Percentiles rank a stretch among this genome's conserved stretches.
These are phyloP conservation scores for Aphidius colemani DNA, from an alignment of 2,888 invertebrate genomes.

Conservation along the genomic window DNA sequence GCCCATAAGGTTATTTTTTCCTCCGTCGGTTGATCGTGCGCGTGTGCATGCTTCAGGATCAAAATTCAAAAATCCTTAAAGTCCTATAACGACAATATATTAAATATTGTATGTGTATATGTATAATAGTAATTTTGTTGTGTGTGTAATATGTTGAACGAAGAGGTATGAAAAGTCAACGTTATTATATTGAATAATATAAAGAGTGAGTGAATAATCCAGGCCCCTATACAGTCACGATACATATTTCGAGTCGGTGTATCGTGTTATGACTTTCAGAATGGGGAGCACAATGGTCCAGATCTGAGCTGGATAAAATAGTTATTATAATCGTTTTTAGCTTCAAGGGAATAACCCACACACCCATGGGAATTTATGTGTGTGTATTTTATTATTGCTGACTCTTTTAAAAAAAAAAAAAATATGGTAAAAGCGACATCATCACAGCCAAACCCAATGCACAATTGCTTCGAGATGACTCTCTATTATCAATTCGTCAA, in stretches of 20 bases:
- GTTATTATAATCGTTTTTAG: constrained; percentile 59
- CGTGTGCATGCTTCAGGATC: neutral
- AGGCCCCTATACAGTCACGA: constrained; percentile 22
- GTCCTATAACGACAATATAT: neutral
- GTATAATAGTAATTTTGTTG: neutral
- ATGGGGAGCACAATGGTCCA: constrained; percentile 59
- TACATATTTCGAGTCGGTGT: constrained; percentile 49
- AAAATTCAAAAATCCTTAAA: constrained; percentile 1
- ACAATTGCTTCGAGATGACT: neutral
- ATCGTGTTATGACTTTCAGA: constrained; percentile 60
- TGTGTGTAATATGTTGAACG: neutral
- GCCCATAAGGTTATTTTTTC: neutral
- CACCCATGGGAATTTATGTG: too few relatives aligned
- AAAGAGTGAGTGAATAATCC: constrained; percentile 24
- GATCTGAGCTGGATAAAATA: constrained; percentile 60
- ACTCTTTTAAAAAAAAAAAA: constrained; percentile 10
- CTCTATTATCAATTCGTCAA: neutral
- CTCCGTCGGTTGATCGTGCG: constrained; percentile 24
- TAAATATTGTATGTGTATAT: neutral
- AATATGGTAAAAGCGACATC: constrained; percentile 16
- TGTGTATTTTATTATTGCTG: too few relatives aligned
- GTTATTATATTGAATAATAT: constrained; percentile 17
- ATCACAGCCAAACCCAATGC: constrained; percentile 9
- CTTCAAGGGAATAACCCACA: constrained; percentile 30
- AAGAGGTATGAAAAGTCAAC: constrained; percentile 1